phyloP scores from a whole-genome alignment of 2,888 invertebrate genomes.

The Sminthurides aquaticus region DNA sequence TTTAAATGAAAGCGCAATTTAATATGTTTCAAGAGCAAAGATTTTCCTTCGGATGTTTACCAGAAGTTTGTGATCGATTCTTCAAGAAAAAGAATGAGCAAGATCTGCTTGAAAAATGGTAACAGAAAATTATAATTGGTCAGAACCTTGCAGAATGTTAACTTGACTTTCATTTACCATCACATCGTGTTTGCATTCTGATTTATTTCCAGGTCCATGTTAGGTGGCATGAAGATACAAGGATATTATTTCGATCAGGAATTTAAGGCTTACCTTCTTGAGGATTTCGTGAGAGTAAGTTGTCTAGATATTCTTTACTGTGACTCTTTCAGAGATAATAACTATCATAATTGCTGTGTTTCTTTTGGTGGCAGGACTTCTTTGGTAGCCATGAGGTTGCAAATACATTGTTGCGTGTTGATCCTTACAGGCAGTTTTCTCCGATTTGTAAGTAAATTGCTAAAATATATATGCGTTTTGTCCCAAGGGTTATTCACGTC shows the following conservation, averaged over 20 bases:
- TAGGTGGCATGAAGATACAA: conserved; percentile 47
- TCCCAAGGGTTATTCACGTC: no score
- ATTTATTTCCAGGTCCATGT: conserved; percentile 46
- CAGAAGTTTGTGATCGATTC: background rate
- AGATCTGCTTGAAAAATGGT: background rate
- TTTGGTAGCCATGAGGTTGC: conserved; percentile 13
- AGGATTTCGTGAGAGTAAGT: conserved; percentile 49
- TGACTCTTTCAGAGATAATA: no score
- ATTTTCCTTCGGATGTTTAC: background rate
- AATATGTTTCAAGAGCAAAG: no score
- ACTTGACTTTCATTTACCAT: background rate
- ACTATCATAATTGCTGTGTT: no score
- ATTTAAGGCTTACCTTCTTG: conserved; percentile 48
- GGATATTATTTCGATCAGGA: conserved; percentile 49
- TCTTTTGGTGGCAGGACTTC: conserved; percentile 11
- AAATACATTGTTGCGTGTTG: background rate
- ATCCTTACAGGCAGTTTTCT: conserved; percentile 9
- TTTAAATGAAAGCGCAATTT: no score
- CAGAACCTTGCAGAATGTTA: background rate
- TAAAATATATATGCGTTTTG: no score
- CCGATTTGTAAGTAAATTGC: conserved; percentile 21
- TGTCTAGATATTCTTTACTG: background rate
- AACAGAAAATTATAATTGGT: background rate
- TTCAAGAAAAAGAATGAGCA: background rate
- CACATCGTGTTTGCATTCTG: background rate